Evolutionary conservation across 1,140 invertebrate species (phyloP).

Genomic region (Mizuhopecten yessoensis): DNA sequence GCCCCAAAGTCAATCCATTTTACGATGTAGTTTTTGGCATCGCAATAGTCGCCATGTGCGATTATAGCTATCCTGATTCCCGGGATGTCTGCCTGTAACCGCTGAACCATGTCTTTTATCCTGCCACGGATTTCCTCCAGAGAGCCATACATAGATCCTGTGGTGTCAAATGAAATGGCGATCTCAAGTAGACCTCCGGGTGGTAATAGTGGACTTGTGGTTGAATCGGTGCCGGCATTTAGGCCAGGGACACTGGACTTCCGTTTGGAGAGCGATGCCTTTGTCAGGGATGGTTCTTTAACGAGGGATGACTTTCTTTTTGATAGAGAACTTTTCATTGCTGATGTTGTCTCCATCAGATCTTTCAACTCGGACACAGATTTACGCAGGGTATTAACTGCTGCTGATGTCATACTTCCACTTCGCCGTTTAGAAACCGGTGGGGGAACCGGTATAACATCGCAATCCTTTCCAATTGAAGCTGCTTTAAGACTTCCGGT

Average conservation of each 20-base stretch:
- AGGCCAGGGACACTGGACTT: neutral
- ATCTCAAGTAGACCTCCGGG: slow-evolving; percentile 68
- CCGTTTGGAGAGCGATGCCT: neutral
- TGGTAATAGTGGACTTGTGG: neutral
- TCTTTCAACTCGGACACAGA: neutral
- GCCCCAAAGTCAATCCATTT: slow-evolving; percentile 68
- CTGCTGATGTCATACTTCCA: neutral
- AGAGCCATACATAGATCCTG: slow-evolving; percentile 72
- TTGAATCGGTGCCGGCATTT: neutral
- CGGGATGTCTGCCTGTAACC: slow-evolving; percentile 75
- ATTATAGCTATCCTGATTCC: slow-evolving; percentile 72
- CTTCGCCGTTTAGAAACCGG: neutral
- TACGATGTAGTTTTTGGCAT: slow-evolving; percentile 64
- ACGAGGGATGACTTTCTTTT: neutral
- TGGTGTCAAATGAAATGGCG: slow-evolving; percentile 80
- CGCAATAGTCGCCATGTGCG: slow-evolving; percentile 77
- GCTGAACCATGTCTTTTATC: slow-evolving; percentile 73
- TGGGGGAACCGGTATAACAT: neutral
- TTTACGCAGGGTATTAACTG: neutral
- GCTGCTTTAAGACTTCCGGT: slow-evolving; percentile 42
- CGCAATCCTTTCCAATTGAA: slow-evolving; percentile 20
- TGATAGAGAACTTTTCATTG: no score
- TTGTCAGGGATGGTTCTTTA: slow-evolving; percentile 25
- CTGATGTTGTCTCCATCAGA: no score
- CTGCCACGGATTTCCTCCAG: slow-evolving; percentile 70